These are phyloP conservation scores for Glyptemys insculpta DNA, from an alignment of 2,797 vertebrate genomes.

Conservation along the genomic window DNA sequence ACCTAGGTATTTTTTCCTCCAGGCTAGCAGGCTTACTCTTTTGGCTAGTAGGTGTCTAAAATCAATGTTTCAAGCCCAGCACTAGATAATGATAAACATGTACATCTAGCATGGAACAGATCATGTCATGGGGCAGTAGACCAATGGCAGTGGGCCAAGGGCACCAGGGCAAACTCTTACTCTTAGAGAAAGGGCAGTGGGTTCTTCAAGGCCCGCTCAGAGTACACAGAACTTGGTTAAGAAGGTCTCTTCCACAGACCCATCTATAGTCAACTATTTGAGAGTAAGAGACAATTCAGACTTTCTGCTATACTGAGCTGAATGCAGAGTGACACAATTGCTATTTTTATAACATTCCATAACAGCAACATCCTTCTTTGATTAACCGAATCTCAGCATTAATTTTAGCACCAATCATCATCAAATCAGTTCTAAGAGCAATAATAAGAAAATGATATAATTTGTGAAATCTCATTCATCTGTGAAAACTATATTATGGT, in stretches of 20 bases:
- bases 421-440: neutral
- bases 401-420: neutral
- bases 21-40: neutral
- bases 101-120: neutral
- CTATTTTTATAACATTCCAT: neutral
- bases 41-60: neutral
- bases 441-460: neutral
- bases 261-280: neutral
- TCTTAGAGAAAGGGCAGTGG: neutral
- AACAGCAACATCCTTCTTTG: constrained; percentile 16
- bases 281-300: neutral
- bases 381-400: constrained; percentile 25
- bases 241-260: neutral
- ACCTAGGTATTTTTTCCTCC: neutral
- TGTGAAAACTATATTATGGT: neutral
- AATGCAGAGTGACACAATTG: neutral
- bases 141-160: neutral
- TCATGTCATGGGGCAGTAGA: neutral
- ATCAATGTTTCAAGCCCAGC: neutral
- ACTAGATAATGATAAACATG: neutral
- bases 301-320: neutral
- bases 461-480: neutral
- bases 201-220: neutral
- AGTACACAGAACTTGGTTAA: neutral
- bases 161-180: neutral